phyloP scores from a whole-genome alignment of 2,797 vertebrate species.

The Lophura swinhoii region DNA sequence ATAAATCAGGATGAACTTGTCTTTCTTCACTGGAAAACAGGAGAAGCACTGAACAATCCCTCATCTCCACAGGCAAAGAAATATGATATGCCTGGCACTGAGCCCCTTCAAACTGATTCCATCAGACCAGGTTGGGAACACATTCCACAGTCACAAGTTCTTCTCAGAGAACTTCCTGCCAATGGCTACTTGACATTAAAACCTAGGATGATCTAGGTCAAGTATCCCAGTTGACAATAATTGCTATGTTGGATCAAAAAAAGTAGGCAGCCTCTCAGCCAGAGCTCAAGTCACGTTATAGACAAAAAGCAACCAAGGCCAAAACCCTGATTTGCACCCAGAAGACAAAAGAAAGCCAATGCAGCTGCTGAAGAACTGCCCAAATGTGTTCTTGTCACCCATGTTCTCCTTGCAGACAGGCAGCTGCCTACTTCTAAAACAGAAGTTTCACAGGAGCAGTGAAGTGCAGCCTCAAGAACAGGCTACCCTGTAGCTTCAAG shows the following conservation, averaged over 20 bases:
- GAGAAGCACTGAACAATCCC: conserved; percentile 31
- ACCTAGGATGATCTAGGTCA: conserved; percentile 63
- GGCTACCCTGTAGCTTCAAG: rapidly evolving
- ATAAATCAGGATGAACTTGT: neutral
- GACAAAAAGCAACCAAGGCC: neutral
- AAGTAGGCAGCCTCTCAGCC: neutral
- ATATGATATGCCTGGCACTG: neutral
- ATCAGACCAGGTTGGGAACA: conserved; percentile 4
- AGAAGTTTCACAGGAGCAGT: rapidly evolving
- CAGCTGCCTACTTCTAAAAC: neutral
- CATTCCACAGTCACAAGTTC: conserved; percentile 42
- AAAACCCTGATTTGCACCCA: conserved; percentile 41
- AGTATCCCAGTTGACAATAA: conserved; percentile 56
- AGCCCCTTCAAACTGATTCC: neutral
- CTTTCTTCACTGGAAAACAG: neutral
- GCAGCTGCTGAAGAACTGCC: conserved; percentile 28
- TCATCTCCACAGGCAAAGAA: conserved; percentile 48
- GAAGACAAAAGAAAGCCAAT: conserved; percentile 22
- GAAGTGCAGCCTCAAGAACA: rapidly evolving
- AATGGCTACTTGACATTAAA: conserved; percentile 68
- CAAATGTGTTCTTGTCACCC: neutral
- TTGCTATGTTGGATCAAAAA: conserved; percentile 37
- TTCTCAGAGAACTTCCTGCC: conserved; percentile 60
- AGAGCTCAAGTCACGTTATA: neutral
- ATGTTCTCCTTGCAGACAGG: neutral